Conservation (phyloP, 2,113 vertebrate species). For the Glareola pratincola region DNA sequence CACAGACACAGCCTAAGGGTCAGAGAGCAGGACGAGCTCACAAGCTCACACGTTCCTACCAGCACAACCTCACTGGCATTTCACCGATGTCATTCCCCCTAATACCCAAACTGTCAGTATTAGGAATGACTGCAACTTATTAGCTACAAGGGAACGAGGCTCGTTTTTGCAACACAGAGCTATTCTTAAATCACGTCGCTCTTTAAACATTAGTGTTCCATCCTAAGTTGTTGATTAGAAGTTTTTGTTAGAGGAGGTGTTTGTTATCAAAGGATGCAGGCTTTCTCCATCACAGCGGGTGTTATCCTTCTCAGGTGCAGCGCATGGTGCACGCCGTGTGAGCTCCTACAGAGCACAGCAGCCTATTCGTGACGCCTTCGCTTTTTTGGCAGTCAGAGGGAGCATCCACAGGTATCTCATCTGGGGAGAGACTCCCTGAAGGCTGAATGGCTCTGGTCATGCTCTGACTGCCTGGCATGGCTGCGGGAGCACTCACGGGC, state of each 20-base stretch:
- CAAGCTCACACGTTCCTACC: background rate
- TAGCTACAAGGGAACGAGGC: background rate
- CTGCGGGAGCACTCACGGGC: background rate
- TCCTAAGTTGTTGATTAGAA: background rate
- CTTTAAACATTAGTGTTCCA: background rate
- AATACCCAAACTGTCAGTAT: background rate
- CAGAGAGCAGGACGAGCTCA: background rate
- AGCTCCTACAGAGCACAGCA: background rate
- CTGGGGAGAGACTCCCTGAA: background rate
- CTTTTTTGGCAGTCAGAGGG: background rate
- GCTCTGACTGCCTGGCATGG: background rate
- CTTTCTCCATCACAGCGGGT: background rate
- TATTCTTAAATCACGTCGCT: background rate
- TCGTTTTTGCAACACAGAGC: background rate
- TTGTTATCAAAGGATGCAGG: background rate
- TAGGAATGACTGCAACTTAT: background rate
- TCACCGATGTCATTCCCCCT: background rate
- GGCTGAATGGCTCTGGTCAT: background rate
- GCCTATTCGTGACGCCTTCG: background rate
- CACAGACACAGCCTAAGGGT: background rate
- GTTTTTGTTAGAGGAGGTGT: background rate
- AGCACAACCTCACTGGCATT: background rate
- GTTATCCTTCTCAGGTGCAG: background rate
- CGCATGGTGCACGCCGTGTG: fast-evolving
- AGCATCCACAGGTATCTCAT: background rate